Conservation (phyloP, 2,113 vertebrate species). For the Takifugu bimaculatus region DNA sequence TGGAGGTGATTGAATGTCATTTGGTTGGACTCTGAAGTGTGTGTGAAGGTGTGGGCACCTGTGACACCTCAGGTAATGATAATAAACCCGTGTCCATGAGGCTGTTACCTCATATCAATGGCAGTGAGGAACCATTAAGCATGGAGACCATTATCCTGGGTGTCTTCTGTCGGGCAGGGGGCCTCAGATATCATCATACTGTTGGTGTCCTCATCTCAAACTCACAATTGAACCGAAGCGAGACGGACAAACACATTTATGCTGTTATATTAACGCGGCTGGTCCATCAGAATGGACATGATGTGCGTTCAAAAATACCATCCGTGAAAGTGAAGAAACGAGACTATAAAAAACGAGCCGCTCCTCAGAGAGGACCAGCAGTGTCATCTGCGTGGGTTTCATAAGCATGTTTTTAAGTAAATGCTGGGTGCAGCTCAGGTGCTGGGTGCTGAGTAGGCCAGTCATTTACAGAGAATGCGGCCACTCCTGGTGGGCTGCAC, state of each 20-base stretch:
- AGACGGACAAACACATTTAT: not conserved
- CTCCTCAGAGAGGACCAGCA: no score
- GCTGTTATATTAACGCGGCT: no score
- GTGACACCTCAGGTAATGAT: not conserved
- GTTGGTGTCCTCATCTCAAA: not conserved
- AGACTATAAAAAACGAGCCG: no score
- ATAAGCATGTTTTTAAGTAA: not conserved
- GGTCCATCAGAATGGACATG: no score
- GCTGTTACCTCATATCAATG: no score
- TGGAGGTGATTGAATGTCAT: slow-evolving; percentile 34
- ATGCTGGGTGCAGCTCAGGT: not conserved
- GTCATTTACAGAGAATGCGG: not conserved
- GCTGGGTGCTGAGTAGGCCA: not conserved
- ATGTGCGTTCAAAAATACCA: no score
- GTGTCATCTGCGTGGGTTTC: no score
- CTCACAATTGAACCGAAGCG: not conserved
- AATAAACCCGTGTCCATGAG: not conserved
- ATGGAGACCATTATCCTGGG: not conserved
- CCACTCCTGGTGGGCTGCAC: not conserved
- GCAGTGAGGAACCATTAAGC: not conserved
- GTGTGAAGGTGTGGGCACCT: not conserved
- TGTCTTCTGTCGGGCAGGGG: no score
- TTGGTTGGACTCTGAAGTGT: slow-evolving; percentile 4
- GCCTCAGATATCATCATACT: no score
- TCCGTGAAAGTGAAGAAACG: no score